A percentile compares a stretch with the other conserved stretches of the same genome.
Conservation (phyloP, 1,140 invertebrate species). For the Trichonephila inaurata region DNA sequence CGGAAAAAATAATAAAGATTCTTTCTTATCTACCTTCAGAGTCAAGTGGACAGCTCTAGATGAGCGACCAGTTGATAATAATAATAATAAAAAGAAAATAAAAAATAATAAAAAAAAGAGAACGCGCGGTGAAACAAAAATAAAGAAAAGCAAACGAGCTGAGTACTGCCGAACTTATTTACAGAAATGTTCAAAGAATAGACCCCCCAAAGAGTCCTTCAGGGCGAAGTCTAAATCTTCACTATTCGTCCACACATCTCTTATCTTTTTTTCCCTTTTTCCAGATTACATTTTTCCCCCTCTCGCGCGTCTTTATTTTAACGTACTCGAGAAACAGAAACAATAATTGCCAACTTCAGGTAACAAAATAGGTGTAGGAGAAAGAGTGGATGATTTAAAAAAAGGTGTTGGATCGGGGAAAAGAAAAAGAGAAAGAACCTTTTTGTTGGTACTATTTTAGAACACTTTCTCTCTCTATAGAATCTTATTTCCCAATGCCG, state of each 20-base stretch:
- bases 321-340: not conserved
- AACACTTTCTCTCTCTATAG: no score
- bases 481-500: no score
- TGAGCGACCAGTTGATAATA: not conserved
- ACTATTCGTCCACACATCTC: not conserved
- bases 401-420: not conserved
- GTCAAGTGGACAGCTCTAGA: conserved; percentile 19
- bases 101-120: not conserved
- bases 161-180: conserved; percentile 24
- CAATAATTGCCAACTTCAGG: conserved; percentile 3
- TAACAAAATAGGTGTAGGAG: not conserved
- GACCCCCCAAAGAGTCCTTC: conserved; percentile 29
- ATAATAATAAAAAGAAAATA: not conserved
- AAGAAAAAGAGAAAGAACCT: not conserved
- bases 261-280: not conserved
- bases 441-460: not conserved
- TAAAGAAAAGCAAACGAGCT: conserved; percentile 25
- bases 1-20: conserved; percentile 2
- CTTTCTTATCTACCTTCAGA: not conserved
- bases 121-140: not conserved
- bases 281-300: not conserved
- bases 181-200: not conserved
- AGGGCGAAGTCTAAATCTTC: conserved; percentile 18
- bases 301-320: not conserved
- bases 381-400: not conserved